Conservation (phyloP, 1,140 invertebrate species). For the Drosophila nebulosa region DNA sequence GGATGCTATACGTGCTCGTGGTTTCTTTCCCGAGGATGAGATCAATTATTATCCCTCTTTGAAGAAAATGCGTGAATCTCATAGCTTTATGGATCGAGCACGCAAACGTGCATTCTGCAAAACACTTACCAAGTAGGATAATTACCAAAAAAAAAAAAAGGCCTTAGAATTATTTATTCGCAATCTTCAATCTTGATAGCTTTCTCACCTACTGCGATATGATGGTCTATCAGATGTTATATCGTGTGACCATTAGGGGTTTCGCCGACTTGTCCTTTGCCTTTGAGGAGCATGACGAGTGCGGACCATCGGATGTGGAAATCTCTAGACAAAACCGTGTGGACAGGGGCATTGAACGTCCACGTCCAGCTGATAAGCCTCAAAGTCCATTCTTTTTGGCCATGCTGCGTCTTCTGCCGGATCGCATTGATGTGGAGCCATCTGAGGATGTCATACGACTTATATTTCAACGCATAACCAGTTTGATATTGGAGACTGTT, state of each 20-base stretch:
- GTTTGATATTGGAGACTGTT: slow-evolving; percentile 80
- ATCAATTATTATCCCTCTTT: slow-evolving; percentile 82
- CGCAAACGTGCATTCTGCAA: slow-evolving; percentile 89
- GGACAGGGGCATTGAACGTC: slow-evolving; percentile 44
- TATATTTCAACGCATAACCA: slow-evolving; percentile 73
- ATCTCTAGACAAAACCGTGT: slow-evolving; percentile 35
- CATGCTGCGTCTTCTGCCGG: slow-evolving; percentile 64
- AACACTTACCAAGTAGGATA: slow-evolving; percentile 85
- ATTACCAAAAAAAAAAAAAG: too few relatives aligned
- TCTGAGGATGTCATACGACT: slow-evolving; percentile 70
- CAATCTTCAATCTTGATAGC: slow-evolving; percentile 13
- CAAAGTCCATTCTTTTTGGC: slow-evolving; percentile 74
- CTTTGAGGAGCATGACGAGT: slow-evolving; percentile 51
- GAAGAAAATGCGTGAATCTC: slow-evolving; percentile 84
- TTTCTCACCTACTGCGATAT: slow-evolving; percentile 64
- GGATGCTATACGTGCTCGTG: slow-evolving; percentile 86
- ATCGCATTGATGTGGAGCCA: slow-evolving; percentile 80
- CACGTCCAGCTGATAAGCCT: slow-evolving; percentile 49
- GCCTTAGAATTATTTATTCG: too few relatives aligned
- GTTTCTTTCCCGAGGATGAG: slow-evolving; percentile 87
- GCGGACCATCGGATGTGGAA: slow-evolving; percentile 51
- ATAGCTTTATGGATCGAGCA: slow-evolving; percentile 91
- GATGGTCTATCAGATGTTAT: slow-evolving; percentile 63
- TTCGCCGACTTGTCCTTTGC: slow-evolving; percentile 51
- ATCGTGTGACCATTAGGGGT: slow-evolving; percentile 57